phyloP scores from a whole-genome alignment of 2,797 vertebrate species.

The Thripadectes ignobilis region DNA sequence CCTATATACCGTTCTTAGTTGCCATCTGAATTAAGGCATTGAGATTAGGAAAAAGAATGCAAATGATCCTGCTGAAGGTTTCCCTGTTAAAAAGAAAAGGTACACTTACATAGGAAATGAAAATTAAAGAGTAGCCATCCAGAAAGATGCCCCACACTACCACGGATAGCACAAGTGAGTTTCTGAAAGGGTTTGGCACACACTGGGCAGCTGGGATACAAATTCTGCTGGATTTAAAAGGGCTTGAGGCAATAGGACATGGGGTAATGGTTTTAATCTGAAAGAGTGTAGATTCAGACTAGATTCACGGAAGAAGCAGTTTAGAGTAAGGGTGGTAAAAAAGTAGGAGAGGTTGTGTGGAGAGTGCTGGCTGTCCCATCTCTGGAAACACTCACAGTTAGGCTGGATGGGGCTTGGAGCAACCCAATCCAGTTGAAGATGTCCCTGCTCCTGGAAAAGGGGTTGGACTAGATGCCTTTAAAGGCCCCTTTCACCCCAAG shows the following conservation, averaged over 20 bases:
- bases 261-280: not conserved
- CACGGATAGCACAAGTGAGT: not conserved
- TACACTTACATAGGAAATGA: not conserved
- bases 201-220: conserved; percentile 30
- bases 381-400: not conserved
- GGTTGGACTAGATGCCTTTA: not conserved
- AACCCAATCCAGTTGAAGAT: not conserved
- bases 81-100: not conserved
- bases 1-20: not conserved
- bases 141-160: not conserved
- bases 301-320: not conserved
- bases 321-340: not conserved
- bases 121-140: not conserved
- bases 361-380: not conserved
- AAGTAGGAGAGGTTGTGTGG: not conserved
- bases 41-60: not conserved
- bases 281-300: not conserved
- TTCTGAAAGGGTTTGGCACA: conserved; percentile 40
- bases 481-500: not conserved
- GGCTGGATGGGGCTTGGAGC: not conserved
- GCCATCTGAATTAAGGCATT: not conserved
- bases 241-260: not conserved
- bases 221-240: not conserved
- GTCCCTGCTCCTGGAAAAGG: not conserved
- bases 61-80: not conserved